Evolutionary conservation across 2,113 vertebrate species (phyloP).

Genomic region (Diadophis punctatus): DNA sequence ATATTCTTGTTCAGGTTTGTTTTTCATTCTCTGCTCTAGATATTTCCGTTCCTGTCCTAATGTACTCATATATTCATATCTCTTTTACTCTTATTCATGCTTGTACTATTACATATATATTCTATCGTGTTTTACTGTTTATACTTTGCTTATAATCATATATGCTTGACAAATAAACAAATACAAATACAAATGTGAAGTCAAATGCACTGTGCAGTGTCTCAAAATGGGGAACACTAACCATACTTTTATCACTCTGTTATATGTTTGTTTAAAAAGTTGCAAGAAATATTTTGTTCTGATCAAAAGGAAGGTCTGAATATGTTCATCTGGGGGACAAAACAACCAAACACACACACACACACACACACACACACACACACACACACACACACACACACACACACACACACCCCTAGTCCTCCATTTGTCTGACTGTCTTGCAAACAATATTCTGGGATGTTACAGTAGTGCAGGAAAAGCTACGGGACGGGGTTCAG

Average conservation of each 20-base stretch:
- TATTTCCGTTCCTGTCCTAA: no score
- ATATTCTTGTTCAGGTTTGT: conserved; percentile 46
- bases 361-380: no score
- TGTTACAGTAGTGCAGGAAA: background rate
- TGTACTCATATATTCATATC: no score
- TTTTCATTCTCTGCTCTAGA: conserved; percentile 36
- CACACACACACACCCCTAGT: no score
- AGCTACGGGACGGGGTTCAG: background rate
- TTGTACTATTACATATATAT: no score
- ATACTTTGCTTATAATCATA: no score
- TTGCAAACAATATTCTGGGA: background rate
- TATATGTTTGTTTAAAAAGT: background rate
- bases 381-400: no score
- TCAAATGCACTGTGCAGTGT: background rate
- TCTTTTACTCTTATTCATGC: no score
- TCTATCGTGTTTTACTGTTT: no score
- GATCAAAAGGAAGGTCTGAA: background rate
- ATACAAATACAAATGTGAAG: no score
- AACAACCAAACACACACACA: background rate
- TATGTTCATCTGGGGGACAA: background rate
- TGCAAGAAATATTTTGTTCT: background rate
- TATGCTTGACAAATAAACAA: no score
- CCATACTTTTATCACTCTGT: background rate
- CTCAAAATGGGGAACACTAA: conserved; percentile 5
- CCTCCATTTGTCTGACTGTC: background rate